Evolutionary conservation across 2,888 invertebrate species (phyloP).

Genomic region (Leptarthrus brevirostris): DNA sequence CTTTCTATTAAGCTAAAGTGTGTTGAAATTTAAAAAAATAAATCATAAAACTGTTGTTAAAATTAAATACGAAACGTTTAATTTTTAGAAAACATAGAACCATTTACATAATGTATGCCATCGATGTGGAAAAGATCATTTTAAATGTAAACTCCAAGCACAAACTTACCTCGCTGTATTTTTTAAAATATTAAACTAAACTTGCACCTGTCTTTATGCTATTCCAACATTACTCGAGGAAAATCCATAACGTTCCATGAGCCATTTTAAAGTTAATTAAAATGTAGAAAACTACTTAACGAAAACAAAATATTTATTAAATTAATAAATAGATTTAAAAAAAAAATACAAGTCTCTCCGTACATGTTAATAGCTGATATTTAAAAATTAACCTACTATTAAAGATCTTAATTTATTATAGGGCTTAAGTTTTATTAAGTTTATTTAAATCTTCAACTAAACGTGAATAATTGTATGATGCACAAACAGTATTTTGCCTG

Average conservation of each 20-base stretch:
- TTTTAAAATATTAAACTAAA: too few species aligned
- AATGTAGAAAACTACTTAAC: slow-evolving; percentile 13
- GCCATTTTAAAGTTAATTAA: slow-evolving; percentile 33
- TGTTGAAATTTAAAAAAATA: too few species aligned
- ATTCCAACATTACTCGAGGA: background rate
- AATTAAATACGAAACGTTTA: too few species aligned
- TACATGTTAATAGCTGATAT: slow-evolving; percentile 1
- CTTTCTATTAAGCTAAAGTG: too few species aligned
- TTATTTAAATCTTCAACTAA: slow-evolving; percentile 30
- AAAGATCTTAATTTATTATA: slow-evolving; percentile 36
- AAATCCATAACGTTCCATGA: slow-evolving; percentile 26
- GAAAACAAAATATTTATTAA: slow-evolving; percentile 38
- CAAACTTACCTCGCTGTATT: too few species aligned
- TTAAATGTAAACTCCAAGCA: too few species aligned
- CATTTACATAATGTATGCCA: too few species aligned
- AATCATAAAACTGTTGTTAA: too few species aligned
- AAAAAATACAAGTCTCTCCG: slow-evolving; percentile 33
- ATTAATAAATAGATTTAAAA: slow-evolving; percentile 11
- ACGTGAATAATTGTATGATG: slow-evolving; percentile 39
- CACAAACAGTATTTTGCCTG: slow-evolving; percentile 49
- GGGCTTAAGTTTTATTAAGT: slow-evolving; percentile 39
- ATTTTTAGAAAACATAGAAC: too few species aligned
- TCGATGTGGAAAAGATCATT: too few species aligned
- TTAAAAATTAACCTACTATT: background rate
- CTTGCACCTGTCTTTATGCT: too few species aligned